Evolutionary conservation across 2,888 invertebrate species (phyloP), one percentile per base, ranked within the genome.

Genomic region (Leptinotarsa haldemani): DNA sequence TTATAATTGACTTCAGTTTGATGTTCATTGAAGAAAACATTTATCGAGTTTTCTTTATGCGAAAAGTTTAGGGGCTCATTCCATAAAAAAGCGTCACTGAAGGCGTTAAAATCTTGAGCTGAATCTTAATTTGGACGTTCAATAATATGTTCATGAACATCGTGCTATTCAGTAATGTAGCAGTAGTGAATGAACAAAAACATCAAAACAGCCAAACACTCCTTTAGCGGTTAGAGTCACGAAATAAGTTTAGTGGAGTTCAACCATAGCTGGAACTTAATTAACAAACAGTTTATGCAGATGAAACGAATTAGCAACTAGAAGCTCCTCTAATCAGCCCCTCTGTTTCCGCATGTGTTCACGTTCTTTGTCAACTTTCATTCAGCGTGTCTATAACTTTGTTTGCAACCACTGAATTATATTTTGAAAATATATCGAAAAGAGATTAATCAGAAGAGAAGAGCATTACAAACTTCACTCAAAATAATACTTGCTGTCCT

Each of bases 231-330:
- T 56, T 56, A 20, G 56, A 56, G 56, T 22, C n/a, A n/a, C n/a
- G 30, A 61, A 61, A 61, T 61, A n/a, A 61, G 16, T 30, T 61
- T 16, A 15, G 61, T n/a, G 25, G 4, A 25, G 61, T 61, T 61
- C 9, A 61, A 61, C 13, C 61, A 30, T 61, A 30, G 61, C 15
- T 25, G 4, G 61, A 18, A 30, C 16, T 2, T 16, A 4, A 30
- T 61, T 61, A 61, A 61, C 61, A 30, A 61, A 13, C 61, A 0
- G 16, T 0, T 61, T 5, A 61, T 61, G 61, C 16, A 16, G 30
- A 30, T 30, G 16, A 4, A 61, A 61, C 61, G n/a, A 61, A 61
- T 61, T 30, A 30, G 30, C 61, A 61, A 61, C 30, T 61, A 30
- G 30, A 15, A 30, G 61, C 4, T n/a, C 30, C 30, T 30, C 16